Base-by-base conservation (phyloP, 2,797 vertebrate genomes). In the Trachurus trachurus region DNA sequence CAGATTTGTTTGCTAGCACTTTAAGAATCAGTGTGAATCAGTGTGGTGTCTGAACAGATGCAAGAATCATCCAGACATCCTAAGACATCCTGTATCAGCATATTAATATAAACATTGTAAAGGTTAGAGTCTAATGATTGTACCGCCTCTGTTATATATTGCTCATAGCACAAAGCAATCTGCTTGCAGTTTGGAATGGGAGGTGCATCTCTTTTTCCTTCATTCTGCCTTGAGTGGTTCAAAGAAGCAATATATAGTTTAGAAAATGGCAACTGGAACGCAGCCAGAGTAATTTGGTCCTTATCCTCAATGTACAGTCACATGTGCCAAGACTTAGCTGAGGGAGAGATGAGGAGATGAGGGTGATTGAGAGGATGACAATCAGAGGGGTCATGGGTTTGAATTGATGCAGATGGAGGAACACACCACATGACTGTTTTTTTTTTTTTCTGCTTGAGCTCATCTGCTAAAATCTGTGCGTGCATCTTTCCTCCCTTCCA, bases 301-400 rank as follows among this genome's bases (percentile, higher is more conserved):
- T 89, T 82, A 87, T 74, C 65, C 75, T 78, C 78, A 70, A 92
- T 88, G 82, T 91, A 90, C 87, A 87, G 82, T 85, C 81, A 74
- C 83, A 82, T 92, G 85, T 85, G 86, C 89, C 92, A 92, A 91
- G 91, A 89, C 84, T 91, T 82, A 84, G 49, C 49, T 34, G 72
- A 82, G 67, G 68, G 52, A 75, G 71, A 76, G 85, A 91, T 80
- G 87, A 90, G 80, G 84, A 87, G 86, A 88, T 87, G 83, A 88
- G 80, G 67, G 80, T 82, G 88, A 88, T 81, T 77, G 90, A 92
- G 84, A 88, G 86, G 81, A 86, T 87, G 86, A 88, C 88, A 89
- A 88, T 92, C 85, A 85, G 71, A 85, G 78, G 85, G 90, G 87
- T 92, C 87, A 88, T 39, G 61, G 76, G 78, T 89, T 70, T 85